Percentiles rank a stretch among this genome's conserved stretches.
phyloP scores from a whole-genome alignment of 2,888 invertebrate species.

The Timema cristinae region DNA sequence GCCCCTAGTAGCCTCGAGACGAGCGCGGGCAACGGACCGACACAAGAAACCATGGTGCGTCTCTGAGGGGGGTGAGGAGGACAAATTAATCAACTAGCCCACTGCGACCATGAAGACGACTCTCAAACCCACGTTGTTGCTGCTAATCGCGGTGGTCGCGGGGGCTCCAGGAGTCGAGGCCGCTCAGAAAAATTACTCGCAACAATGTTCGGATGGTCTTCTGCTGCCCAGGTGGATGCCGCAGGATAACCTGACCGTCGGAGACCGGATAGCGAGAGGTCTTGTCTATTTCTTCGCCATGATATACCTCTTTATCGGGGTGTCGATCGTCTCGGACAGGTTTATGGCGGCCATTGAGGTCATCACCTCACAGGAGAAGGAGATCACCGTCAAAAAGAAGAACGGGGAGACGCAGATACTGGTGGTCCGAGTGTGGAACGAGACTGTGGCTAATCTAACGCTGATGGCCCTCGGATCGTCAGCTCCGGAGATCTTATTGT shows the following conservation, averaged over 20 bases:
- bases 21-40: conserved; percentile 1
- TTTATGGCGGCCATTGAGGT: conserved; percentile 99
- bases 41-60: background rate
- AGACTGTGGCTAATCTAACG: conserved; percentile 97
- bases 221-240: conserved; percentile 87
- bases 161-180: conserved; percentile 17
- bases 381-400: conserved; percentile 84
- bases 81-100: too few species aligned
- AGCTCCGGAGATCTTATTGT: conserved; percentile 95
- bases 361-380: conserved; percentile 96
- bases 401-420: conserved; percentile 85
- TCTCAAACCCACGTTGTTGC: conserved; percentile 19
- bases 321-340: conserved; percentile 96
- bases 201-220: conserved; percentile 74
- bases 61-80: background rate
- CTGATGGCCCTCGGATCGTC: conserved; percentile 98
- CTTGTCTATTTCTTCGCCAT: conserved; percentile 84
- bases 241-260: conserved; percentile 65
- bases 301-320: conserved; percentile 95
- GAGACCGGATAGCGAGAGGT: conserved; percentile 81
- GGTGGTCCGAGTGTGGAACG: conserved; percentile 96
- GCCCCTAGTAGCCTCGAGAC: conserved; percentile 10
- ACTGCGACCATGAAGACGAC: conserved; percentile 7
- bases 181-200: conserved; percentile 1
- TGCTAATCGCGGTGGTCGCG: conserved; percentile 20